Evolutionary conservation across 2,797 vertebrate genomes (phyloP), one percentile per base, ranked within the genome.

Genomic region (Dendrocincla tyrannina): DNA sequence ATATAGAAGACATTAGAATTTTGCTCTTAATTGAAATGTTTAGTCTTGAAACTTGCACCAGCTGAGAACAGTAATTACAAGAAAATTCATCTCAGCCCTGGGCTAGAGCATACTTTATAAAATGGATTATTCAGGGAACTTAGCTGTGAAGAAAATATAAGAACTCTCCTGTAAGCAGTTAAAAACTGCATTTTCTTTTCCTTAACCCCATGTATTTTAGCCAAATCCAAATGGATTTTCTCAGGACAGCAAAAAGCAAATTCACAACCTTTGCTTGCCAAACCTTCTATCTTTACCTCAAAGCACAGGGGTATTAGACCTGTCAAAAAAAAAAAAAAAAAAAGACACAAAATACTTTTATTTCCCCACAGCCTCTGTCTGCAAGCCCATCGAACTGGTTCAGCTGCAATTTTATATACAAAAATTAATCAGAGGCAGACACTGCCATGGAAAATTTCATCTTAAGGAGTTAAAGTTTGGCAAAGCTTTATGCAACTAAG

Each of bases 381-480:
- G 33, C 39, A 77, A 92, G 68, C 20, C 62, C 25, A 47, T 9
- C 64, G 47, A 84, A 69, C 7, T 55, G 46, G 11, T 84, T 84
- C 41, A 84, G 13, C 22, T 67, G 16, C 47, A 92, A 91, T 73
- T 73, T 93, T 69, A 84, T 37, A 82, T 18, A 35, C 35, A 88
- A 92, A 93, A 91, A 67, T 64, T 56, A 72, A 87, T 56, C 59
- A 63, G 37, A 88, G 47, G 59, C 73, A 93, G 69, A 63, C 28
- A 63, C 3, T 22, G 35, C 32, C 32, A 73, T 0, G 0, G 62
- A 90, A 91, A 73, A 88, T 22, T 66, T 75, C 37, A 87, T 28
- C 30, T 63, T 78, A 70, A 93, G 91, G 82, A 84, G 62, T 91
- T 96, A 90, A 92, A 91, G 55, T 78, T 55, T 76, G 85, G 76